phyloP scores from a whole-genome alignment of 2,113 vertebrate species.

The Macroglossus sobrinus region DNA sequence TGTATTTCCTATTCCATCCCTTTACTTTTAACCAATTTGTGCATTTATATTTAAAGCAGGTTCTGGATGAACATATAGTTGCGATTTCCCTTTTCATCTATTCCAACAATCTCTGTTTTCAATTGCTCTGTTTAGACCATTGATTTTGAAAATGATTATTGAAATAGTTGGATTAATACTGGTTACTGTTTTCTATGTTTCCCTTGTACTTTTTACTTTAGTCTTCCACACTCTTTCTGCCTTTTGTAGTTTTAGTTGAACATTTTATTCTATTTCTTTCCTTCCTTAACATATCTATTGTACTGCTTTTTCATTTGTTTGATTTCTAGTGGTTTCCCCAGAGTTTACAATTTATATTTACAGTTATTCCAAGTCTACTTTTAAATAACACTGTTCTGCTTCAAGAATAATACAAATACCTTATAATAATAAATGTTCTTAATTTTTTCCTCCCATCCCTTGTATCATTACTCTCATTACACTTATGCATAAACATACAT shows the following conservation, averaged over 20 bases:
- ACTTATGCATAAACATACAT: not conserved
- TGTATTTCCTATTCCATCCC: not conserved
- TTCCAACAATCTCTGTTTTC: not conserved
- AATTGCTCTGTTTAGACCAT: not conserved
- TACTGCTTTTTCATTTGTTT: not conserved
- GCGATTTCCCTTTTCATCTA: not conserved
- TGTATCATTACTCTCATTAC: not conserved
- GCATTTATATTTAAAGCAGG: not conserved
- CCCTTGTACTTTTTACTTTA: too few species aligned
- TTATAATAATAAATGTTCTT: not conserved
- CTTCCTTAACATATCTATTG: not conserved
- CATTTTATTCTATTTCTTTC: not conserved
- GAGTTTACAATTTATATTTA: not conserved
- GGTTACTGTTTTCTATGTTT: not conserved
- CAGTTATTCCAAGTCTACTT: not conserved
- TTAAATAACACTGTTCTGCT: not conserved
- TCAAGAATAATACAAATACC: not conserved
- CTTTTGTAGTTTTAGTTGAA: not conserved
- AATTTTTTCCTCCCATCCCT: not conserved
- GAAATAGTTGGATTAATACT: not conserved
- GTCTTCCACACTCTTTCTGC: not conserved
- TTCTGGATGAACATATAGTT: not conserved
- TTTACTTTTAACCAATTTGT: not conserved
- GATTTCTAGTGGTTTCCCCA: not conserved
- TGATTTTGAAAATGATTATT: not conserved